Conservation (phyloP, 1,140 invertebrate species). For the Babylonia areolata region DNA sequence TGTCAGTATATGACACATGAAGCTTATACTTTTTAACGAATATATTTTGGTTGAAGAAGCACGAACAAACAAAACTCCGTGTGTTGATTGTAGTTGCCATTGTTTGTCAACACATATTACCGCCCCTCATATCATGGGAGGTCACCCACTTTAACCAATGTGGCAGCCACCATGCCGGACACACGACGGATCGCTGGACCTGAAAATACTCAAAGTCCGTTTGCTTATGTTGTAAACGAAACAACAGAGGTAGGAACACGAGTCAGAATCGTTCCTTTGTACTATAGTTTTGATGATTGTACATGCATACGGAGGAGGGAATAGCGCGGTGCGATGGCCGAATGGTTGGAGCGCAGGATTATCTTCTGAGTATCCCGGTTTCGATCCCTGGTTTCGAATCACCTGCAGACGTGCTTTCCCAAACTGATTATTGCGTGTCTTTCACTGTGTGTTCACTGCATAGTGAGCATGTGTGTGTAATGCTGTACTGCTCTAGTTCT, state of each 20-base stretch:
- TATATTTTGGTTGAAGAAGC: neutral
- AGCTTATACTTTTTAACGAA: neutral
- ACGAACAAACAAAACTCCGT: neutral
- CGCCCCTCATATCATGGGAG: neutral
- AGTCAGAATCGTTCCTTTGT: neutral
- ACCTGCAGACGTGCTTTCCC: too few relatives aligned
- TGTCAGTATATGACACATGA: conserved; percentile 5
- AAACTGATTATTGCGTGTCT: too few relatives aligned
- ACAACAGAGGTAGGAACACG: neutral
- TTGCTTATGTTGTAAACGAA: neutral
- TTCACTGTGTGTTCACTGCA: too few relatives aligned
- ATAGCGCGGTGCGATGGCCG: too few relatives aligned
- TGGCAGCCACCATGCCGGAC: conserved; percentile 45
- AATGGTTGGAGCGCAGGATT: too few relatives aligned
- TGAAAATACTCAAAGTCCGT: conserved; percentile 55
- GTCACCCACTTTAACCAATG: conserved; percentile 4
- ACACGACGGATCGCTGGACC: conserved; percentile 64
- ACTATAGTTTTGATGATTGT: too few relatives aligned
- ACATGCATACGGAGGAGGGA: too few relatives aligned
- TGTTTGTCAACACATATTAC: neutral
- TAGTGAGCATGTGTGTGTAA: too few relatives aligned
- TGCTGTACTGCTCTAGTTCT: too few relatives aligned
- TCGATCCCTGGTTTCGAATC: too few relatives aligned
- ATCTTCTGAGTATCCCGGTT: too few relatives aligned
- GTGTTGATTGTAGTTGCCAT: neutral